phyloP scores from a whole-genome alignment of 1,140 invertebrate genomes.

The Eumeta japonica region DNA sequence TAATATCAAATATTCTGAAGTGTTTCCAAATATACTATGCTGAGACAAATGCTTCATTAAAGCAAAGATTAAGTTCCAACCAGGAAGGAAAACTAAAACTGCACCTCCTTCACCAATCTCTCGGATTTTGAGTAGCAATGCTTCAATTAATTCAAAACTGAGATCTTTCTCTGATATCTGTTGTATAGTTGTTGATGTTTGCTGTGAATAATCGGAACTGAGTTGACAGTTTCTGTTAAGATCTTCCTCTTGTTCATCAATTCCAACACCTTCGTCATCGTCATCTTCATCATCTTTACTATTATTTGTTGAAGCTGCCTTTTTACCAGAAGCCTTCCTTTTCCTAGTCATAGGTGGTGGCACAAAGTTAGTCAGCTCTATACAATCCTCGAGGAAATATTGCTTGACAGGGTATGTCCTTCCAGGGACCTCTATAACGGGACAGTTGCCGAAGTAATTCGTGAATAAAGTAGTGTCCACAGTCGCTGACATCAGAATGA shows the following conservation, averaged over 20 bases:
- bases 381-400: constrained; percentile 88
- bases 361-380: constrained; percentile 75
- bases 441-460: constrained; percentile 88
- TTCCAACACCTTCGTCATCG: constrained; percentile 58
- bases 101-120: constrained; percentile 74
- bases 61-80: constrained; percentile 93
- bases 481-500: constrained; percentile 97
- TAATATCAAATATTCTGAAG: constrained; percentile 66
- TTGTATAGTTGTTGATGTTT: constrained; percentile 71
- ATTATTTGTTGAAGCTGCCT: constrained; percentile 16
- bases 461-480: constrained; percentile 90
- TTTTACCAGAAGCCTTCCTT: constrained; percentile 58
- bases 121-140: constrained; percentile 76
- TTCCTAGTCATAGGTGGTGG: constrained; percentile 71
- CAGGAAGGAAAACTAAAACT: constrained; percentile 88
- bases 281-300: constrained; percentile 66
- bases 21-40: constrained; percentile 72
- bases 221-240: constrained; percentile 64
- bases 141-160: constrained; percentile 19
- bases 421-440: constrained; percentile 71
- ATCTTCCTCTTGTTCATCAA: constrained; percentile 75
- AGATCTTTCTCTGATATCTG: constrained; percentile 78
- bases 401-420: constrained; percentile 79
- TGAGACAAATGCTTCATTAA: constrained; percentile 82
- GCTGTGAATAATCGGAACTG: constrained; percentile 55